These are phyloP conservation scores for Sinelater perroti DNA, from an alignment of 2,888 invertebrate genomes.

Conservation along the genomic window DNA sequence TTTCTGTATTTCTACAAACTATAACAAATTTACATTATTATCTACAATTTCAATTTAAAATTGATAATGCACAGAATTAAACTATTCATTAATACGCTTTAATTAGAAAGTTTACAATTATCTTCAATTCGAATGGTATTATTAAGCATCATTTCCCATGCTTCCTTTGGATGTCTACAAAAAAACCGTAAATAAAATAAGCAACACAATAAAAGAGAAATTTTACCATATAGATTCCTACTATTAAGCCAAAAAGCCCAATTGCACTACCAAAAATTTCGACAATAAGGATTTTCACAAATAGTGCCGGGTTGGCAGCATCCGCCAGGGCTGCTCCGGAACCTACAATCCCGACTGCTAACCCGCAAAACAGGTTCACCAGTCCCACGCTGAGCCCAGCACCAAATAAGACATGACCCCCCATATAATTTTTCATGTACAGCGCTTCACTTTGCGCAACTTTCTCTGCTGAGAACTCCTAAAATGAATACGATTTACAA, in stretches of 20 bases:
- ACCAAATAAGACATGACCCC: conserved; percentile 94
- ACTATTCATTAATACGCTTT: background rate
- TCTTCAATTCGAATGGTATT: background rate
- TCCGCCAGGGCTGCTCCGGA: conserved; percentile 99
- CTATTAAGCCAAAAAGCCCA: conserved; percentile 97
- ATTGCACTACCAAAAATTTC: conserved; percentile 99
- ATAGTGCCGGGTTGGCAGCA: conserved; percentile 95
- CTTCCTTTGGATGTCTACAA: conserved; percentile 48
- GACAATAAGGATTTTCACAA: conserved; percentile 97
- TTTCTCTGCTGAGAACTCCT: conserved; percentile 60
- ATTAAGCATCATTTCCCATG: conserved; percentile 43
- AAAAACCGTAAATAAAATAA: conserved; percentile 5
- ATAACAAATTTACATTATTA: too few species aligned
- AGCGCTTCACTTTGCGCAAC: conserved; percentile 52
- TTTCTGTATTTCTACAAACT: too few species aligned
- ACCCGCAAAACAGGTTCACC: conserved; percentile 94
- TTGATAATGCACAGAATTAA: too few species aligned
- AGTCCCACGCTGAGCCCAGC: conserved; percentile 94
- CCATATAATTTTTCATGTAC: conserved; percentile 74
- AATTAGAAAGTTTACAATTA: background rate
- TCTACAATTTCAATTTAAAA: too few species aligned
- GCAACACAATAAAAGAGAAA: too few species aligned
- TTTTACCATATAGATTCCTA: conserved; percentile 89
- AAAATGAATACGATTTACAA: conserved; percentile 22
- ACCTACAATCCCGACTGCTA: conserved; percentile 95